Evolutionary conservation across 2,797 vertebrate species (phyloP), one percentile per base, ranked within the genome.

Genomic region (Cichlasoma orientale): DNA sequence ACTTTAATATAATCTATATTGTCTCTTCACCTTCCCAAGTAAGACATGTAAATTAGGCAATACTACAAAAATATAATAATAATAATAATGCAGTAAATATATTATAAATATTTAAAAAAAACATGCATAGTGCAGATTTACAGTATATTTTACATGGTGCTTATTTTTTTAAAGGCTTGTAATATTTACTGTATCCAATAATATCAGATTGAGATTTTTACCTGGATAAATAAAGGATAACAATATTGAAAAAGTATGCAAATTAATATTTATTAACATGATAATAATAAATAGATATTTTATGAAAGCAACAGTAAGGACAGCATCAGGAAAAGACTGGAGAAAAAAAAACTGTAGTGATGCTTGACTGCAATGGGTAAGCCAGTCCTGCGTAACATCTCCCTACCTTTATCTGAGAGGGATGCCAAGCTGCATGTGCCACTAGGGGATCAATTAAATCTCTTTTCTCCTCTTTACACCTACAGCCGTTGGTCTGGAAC

Each of bases 401-500:
- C 70, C 38, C 80, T 84, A 86, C 87, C 86, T 91, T 82, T 66
- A 86, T 90, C 72, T 86, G 56, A 86, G 79, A 79, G 80, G 61
- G 83, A 82, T 83, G 75, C 87, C 68, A 82, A 86, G 86, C 78
- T 86, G 68, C 76, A 41, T 21, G 59, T 84, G 83, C 89, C 92
- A 92, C 91, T 80, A 9, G 88, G 93, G 92, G 92, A 94, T 94
- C 92, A 94, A 95, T 94, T 94, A 93, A 88, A 91, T 83, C 82
- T 89, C 82, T 86, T 85, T 90, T 92, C 83, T 86, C 79, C 81
- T 90, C 75, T 86, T 92, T 92, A 89, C 86, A 87, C 87, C 89
- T 91, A 68, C 41, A 68, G 63, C 38, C 41, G 12, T 29, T 47
- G 50, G 79, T 58, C 80, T 72, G 72, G 6, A 68, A 75, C 75